These are phyloP conservation scores for Chloroceryle amazona DNA, from an alignment of 2,797 vertebrate species.

Conservation along the genomic window DNA sequence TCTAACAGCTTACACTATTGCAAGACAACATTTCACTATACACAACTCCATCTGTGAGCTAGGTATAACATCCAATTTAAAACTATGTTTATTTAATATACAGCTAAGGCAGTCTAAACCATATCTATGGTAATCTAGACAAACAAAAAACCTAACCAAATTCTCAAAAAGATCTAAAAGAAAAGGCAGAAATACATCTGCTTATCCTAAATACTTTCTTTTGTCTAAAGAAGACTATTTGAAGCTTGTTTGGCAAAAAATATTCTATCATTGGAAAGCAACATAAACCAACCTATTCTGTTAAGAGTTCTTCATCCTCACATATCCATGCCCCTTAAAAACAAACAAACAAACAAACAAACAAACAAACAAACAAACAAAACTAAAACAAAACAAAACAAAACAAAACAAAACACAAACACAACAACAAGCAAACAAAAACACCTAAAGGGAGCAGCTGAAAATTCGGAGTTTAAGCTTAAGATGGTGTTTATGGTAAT, in stretches of 20 bases:
- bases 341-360: not conserved
- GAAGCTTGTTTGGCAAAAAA: not conserved
- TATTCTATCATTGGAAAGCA: not conserved
- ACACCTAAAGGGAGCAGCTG: not conserved
- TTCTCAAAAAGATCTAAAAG: not conserved
- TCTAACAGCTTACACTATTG: not conserved
- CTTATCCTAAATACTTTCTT: not conserved
- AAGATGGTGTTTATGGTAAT: not conserved
- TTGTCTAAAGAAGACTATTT: not conserved
- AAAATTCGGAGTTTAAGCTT: not conserved
- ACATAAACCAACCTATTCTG: not conserved
- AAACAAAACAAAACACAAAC: no score
- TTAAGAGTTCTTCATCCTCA: not conserved
- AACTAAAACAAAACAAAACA: no score
- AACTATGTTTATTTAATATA: not conserved
- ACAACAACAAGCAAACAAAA: not conserved
- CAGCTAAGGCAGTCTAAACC: not conserved
- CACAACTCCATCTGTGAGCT: not conserved
- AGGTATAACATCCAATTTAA: not conserved
- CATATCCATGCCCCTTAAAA: not conserved
- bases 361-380: not conserved
- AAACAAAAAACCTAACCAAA: not conserved
- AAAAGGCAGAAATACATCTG: not conserved
- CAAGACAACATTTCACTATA: not conserved
- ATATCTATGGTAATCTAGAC: not conserved